Percentiles rank a stretch among this genome's conserved stretches.
Evolutionary conservation across 2,797 vertebrate genomes (phyloP).

Genomic region (Streptopelia turtur): DNA sequence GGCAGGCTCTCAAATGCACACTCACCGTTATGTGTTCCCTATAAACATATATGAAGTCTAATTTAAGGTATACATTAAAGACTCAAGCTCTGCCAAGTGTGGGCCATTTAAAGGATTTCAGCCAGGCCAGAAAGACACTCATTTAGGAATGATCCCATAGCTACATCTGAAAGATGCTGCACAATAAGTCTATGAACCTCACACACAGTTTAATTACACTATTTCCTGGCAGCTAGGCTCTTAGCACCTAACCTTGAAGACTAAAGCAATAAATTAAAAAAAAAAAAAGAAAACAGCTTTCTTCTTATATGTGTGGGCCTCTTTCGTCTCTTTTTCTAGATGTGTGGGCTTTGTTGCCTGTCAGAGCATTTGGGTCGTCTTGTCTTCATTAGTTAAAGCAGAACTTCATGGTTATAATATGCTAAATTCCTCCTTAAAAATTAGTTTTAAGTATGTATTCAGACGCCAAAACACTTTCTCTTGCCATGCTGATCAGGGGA

Average conservation of each 20-base stretch:
- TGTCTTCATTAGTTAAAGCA: background rate
- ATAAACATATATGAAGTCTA: background rate
- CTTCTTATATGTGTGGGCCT: background rate
- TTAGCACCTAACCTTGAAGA: background rate
- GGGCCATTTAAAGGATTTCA: background rate
- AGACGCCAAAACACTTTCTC: background rate
- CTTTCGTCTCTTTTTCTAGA: background rate
- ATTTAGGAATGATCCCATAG: background rate
- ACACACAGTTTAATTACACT: background rate
- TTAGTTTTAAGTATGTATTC: background rate
- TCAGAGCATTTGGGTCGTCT: background rate
- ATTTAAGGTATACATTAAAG: background rate
- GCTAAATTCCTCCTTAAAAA: background rate
- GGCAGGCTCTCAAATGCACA: background rate
- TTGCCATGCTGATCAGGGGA: background rate
- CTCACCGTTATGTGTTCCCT: background rate
- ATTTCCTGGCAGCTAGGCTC: conserved; percentile 23
- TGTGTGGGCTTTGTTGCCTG: background rate
- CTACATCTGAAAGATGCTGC: background rate
- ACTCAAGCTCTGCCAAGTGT: background rate
- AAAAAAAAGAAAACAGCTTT: background rate
- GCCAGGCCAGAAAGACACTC: background rate
- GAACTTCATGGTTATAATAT: background rate
- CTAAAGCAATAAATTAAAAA: conserved; percentile 13
- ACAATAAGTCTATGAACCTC: background rate